Conservation (phyloP, 2,113 vertebrate species). For the Syngnathus floridae region DNA sequence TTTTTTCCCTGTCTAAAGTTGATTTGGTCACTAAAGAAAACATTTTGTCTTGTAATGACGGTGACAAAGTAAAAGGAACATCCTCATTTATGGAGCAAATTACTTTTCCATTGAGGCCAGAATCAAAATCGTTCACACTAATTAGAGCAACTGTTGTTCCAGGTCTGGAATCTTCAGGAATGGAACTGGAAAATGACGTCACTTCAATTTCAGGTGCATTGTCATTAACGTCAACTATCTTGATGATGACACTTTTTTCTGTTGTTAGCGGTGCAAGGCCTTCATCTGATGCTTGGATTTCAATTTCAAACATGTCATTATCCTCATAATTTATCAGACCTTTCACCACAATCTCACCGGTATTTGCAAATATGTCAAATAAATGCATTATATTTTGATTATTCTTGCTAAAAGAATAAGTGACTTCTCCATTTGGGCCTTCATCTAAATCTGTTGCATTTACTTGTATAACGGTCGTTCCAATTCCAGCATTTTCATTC, state of each 20-base stretch:
- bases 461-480: no score
- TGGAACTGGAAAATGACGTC: slow-evolving; percentile 53
- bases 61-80: slow-evolving; percentile 42
- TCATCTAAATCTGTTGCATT: no score
- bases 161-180: slow-evolving; percentile 42
- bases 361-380: slow-evolving; percentile 44
- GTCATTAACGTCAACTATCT: slow-evolving; percentile 53
- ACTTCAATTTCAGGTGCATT: slow-evolving; percentile 61
- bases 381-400: no score
- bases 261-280: slow-evolving; percentile 21
- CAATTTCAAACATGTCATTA: slow-evolving; percentile 41
- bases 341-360: slow-evolving; percentile 49
- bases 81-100: slow-evolving; percentile 23
- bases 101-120: slow-evolving; percentile 48
- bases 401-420: no score
- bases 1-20: slow-evolving; percentile 41
- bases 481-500: no score
- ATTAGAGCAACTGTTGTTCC: slow-evolving; percentile 39
- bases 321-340: slow-evolving; percentile 52
- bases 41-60: slow-evolving; percentile 50
- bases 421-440: no score
- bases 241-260: slow-evolving; percentile 40
- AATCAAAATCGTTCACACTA: slow-evolving; percentile 40
- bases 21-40: slow-evolving; percentile 45
- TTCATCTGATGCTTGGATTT: slow-evolving; percentile 57